phyloP scores from a whole-genome alignment of 1,140 invertebrate species.

The Carcinoscorpius rotundicauda region DNA sequence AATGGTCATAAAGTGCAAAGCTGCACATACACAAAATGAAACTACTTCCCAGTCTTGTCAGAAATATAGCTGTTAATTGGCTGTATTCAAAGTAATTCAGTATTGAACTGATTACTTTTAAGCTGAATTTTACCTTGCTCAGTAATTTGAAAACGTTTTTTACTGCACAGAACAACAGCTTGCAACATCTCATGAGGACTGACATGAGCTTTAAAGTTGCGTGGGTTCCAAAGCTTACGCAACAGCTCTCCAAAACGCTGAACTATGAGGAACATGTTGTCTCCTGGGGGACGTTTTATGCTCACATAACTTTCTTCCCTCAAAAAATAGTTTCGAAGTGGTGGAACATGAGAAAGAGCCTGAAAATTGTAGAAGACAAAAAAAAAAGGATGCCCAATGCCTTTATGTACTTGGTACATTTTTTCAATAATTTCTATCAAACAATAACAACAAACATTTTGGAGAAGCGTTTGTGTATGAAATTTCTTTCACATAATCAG shows the following conservation, averaged over 20 bases:
- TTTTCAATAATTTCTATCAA: no score
- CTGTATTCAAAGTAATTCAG: no score
- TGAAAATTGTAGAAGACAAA: slow-evolving; percentile 30
- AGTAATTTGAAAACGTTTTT: slow-evolving; percentile 96
- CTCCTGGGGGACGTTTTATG: slow-evolving; percentile 82
- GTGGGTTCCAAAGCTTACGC: slow-evolving; percentile 96
- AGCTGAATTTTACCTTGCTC: slow-evolving; percentile 60
- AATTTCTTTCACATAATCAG: no score
- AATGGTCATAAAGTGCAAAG: no score
- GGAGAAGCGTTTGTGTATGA: no score
- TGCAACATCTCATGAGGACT: slow-evolving; percentile 99
- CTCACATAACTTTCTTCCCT: slow-evolving; percentile 81
- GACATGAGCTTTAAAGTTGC: slow-evolving; percentile 98
- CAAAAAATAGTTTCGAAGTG: slow-evolving; percentile 88
- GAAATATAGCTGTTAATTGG: no score
- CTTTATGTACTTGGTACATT: no score
- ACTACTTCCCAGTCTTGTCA: no score
- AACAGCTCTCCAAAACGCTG: slow-evolving; percentile 95
- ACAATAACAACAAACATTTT: no score
- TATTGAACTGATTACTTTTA: no score
- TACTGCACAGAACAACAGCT: slow-evolving; percentile 94
- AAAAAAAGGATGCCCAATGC: no score
- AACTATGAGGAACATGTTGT: slow-evolving; percentile 79
- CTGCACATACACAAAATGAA: no score
- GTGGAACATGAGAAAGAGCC: slow-evolving; percentile 87